Conservation (phyloP, 2,113 vertebrate species). For the Sinocyclocheilus anshuiensis region DNA sequence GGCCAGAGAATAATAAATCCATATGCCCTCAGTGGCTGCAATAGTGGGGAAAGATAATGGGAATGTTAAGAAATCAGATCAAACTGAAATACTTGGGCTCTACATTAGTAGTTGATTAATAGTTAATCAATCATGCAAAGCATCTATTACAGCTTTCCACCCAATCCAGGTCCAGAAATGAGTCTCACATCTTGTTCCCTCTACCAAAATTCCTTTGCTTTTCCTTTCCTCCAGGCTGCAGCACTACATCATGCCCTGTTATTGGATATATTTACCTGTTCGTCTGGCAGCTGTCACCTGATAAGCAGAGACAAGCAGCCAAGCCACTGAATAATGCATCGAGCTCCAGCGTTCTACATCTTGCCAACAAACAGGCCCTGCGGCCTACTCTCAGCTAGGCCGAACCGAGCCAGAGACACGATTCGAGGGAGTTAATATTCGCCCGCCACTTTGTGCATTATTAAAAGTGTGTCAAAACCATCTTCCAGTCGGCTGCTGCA, state of each 20-base stretch:
- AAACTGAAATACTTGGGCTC: background rate
- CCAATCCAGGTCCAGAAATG: background rate
- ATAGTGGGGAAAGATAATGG: background rate
- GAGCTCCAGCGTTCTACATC: slow-evolving; percentile 26
- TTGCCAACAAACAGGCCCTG: slow-evolving; percentile 11
- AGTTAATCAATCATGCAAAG: background rate
- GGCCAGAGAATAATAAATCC: slow-evolving; percentile 35
- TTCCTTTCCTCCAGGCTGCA: background rate
- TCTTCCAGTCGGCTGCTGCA: background rate
- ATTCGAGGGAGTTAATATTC: background rate
- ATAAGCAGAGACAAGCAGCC: slow-evolving; percentile 26
- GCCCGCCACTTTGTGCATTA: background rate
- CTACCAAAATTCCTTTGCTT: slow-evolving; percentile 1
- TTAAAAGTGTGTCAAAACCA: background rate
- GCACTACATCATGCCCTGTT: slow-evolving; percentile 23
- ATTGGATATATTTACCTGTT: slow-evolving; percentile 43
- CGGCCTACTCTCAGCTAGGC: background rate
- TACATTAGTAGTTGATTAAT: no score
- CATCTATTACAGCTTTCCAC: background rate
- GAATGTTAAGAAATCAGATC: background rate
- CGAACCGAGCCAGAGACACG: background rate
- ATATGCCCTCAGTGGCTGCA: slow-evolving; percentile 1
- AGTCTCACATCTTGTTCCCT: background rate
- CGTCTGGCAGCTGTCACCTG: slow-evolving; percentile 41
- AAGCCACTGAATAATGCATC: slow-evolving; percentile 58